phyloP scores from a whole-genome alignment of 2,113 vertebrate genomes.

The Pica pica region DNA sequence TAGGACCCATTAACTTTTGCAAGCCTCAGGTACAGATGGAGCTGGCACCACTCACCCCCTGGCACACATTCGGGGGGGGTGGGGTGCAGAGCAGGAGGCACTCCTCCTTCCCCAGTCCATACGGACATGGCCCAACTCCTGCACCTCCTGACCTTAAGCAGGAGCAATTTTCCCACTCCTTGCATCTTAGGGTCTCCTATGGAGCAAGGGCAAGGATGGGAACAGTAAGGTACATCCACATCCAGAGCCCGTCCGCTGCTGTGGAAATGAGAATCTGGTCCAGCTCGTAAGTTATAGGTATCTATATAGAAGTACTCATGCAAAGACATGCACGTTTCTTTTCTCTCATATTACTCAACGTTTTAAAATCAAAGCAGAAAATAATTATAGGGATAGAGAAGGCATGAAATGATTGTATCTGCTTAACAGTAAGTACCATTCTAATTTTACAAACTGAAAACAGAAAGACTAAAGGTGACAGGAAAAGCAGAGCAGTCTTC shows the following conservation, averaged over 20 bases:
- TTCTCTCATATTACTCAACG: fast-evolving
- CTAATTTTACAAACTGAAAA: neutral
- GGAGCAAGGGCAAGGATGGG: neutral
- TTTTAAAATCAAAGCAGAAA: neutral
- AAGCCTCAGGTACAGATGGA: neutral
- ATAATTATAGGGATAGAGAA: neutral
- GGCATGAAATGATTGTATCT: neutral
- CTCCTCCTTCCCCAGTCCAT: neutral
- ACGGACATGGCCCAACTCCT: fast-evolving
- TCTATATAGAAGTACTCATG: fast-evolving
- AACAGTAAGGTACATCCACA: neutral
- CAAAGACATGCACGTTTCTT: fast-evolving
- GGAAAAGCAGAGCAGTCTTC: neutral
- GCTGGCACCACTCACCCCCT: neutral
- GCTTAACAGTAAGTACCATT: neutral
- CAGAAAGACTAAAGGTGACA: neutral
- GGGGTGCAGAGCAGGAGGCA: neutral
- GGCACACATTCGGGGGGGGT: fast-evolving
- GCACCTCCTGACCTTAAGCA: neutral
- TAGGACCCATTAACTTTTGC: neutral
- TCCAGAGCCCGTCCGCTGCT: neutral
- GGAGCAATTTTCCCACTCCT: neutral
- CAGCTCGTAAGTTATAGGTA: neutral
- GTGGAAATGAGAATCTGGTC: neutral
- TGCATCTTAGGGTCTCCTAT: neutral